A percentile compares a stretch with the other conserved stretches of the same genome.
Evolutionary conservation across 2,888 invertebrate genomes (phyloP).

Genomic region (Venustoraphidia nigricollis): DNA sequence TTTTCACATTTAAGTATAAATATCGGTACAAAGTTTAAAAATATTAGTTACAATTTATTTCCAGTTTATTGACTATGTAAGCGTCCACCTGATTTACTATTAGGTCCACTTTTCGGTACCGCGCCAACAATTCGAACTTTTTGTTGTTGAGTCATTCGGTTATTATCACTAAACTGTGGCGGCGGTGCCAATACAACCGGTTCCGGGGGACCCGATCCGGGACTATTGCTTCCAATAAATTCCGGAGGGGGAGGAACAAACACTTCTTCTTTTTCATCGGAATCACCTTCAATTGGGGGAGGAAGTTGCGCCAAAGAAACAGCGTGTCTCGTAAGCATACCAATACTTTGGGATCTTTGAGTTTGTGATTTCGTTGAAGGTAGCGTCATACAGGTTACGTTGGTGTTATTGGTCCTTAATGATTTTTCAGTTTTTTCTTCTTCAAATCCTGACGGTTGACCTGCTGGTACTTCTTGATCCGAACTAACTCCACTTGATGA

Average conservation of each 20-base stretch:
- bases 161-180: constrained; percentile 75
- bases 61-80: constrained; percentile 27
- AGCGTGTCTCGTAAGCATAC: constrained; percentile 42
- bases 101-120: constrained; percentile 46
- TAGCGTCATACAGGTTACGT: constrained; percentile 14
- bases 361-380: constrained; percentile 15
- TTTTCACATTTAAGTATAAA: too few relatives aligned
- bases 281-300: constrained; percentile 57
- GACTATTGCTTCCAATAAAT: constrained; percentile 30
- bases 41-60: background rate
- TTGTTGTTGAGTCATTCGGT: constrained; percentile 28
- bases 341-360: constrained; percentile 9
- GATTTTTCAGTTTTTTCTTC: constrained; percentile 16
- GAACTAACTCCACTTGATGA: constrained; percentile 79
- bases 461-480: constrained; percentile 57
- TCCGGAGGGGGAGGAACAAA: constrained; percentile 45
- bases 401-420: constrained; percentile 8
- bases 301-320: constrained; percentile 67
- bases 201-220: constrained; percentile 26
- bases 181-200: constrained; percentile 67
- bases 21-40: background rate
- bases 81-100: constrained; percentile 28
- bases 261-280: constrained; percentile 49
- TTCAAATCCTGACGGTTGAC: constrained; percentile 32
- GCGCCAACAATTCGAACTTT: constrained; percentile 72